Percentiles rank a stretch among this genome's conserved stretches.
These are phyloP conservation scores for Diarsia dahlii DNA, from an alignment of 2,888 invertebrate species.

Conservation along the genomic window DNA sequence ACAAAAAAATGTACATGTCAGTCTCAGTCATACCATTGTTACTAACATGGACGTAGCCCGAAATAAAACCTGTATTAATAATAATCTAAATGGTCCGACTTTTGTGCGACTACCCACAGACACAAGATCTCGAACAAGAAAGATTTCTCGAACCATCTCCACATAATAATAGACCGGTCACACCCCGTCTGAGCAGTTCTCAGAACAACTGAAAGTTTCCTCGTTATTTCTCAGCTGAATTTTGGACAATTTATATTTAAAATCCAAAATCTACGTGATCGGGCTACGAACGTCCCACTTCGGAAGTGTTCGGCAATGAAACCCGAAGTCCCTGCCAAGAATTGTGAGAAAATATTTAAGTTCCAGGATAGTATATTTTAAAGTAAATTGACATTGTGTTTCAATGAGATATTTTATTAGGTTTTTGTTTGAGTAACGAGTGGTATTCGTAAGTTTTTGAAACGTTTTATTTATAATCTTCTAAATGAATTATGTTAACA, in stretches of 20 bases:
- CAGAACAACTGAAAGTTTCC: constrained; percentile 47
- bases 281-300: constrained; percentile 41
- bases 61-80: too few species aligned
- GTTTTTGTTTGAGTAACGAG: neutral
- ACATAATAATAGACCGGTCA: constrained; percentile 3
- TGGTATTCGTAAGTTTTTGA: neutral
- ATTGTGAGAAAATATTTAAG: constrained; percentile 35
- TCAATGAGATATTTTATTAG: constrained; percentile 13
- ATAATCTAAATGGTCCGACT: too few species aligned
- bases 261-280: constrained; percentile 57
- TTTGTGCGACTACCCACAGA: neutral
- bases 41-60: too few species aligned
- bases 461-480: too few species aligned
- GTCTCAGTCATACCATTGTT: too few species aligned
- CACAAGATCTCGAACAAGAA: constrained; percentile 4
- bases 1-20: too few species aligned
- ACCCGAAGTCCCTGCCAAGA: constrained; percentile 21
- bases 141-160: neutral
- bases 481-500: too few species aligned
- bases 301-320: constrained; percentile 22
- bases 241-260: constrained; percentile 60
- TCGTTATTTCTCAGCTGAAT: constrained; percentile 54
- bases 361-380: constrained; percentile 23
- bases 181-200: neutral
- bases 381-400: constrained; percentile 20